Evolutionary conservation across 2,888 invertebrate genomes (phyloP).

Genomic region (Philonicus albiceps): DNA sequence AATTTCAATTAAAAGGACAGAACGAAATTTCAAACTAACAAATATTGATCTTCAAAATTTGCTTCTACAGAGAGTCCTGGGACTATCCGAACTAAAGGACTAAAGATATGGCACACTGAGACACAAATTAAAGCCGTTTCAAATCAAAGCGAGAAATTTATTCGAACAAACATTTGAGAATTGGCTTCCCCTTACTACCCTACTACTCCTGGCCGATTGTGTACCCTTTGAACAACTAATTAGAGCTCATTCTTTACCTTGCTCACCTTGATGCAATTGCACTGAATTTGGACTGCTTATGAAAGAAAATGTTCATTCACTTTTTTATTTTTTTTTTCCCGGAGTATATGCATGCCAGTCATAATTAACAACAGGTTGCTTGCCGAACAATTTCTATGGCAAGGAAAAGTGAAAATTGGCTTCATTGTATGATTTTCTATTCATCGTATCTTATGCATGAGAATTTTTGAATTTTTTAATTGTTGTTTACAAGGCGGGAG

Average conservation of each 20-base stretch:
- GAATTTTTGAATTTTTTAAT: background rate
- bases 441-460: background rate
- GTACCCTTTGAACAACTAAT: conserved; percentile 8
- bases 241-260: background rate
- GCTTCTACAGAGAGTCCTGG: too few species aligned
- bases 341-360: background rate
- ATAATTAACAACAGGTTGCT: background rate
- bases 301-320: background rate
- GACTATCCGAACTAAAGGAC: background rate
- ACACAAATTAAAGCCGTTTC: background rate
- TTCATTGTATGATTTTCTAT: background rate
- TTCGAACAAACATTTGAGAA: background rate
- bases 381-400: background rate
- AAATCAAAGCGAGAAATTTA: background rate
- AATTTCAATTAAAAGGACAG: background rate
- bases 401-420: conserved; percentile 17
- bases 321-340: background rate
- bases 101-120: background rate
- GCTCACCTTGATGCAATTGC: background rate
- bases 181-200: background rate
- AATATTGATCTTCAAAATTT: background rate
- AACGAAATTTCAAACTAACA: background rate
- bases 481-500: background rate
- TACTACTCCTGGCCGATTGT: background rate
- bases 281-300: background rate